Evolutionary conservation across 2,888 invertebrate genomes (phyloP).

Genomic region (Cheiracanthium punctorium): DNA sequence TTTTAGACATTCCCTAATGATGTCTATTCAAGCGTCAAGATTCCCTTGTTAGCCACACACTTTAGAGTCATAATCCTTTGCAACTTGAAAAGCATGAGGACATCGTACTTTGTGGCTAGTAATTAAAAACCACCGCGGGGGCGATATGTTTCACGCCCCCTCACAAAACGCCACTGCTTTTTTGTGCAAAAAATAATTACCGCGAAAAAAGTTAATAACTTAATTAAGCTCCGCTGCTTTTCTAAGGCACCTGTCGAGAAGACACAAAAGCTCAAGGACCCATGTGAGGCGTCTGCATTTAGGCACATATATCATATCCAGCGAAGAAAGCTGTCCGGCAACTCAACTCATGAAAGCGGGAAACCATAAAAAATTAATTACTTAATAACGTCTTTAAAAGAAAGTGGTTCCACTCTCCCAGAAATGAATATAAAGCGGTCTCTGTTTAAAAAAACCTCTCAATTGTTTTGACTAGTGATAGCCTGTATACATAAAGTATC

Average conservation of each 20-base stretch:
- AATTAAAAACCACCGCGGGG: no score
- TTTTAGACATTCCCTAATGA: no score
- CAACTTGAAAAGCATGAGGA: no score
- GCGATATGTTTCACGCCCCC: no score
- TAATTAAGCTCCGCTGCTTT: not conserved
- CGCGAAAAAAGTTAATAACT: not conserved
- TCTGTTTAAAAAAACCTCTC: constrained; percentile 29
- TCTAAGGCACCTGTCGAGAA: not conserved
- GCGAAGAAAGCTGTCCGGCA: not conserved
- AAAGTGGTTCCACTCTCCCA: not conserved
- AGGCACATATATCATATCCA: not conserved
- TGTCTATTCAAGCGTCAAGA: no score
- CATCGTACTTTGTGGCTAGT: no score
- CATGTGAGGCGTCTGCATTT: not conserved
- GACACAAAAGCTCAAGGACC: not conserved
- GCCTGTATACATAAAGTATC: constrained; percentile 43
- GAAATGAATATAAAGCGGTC: constrained; percentile 26
- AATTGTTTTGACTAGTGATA: constrained; percentile 55
- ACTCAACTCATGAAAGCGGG: not conserved
- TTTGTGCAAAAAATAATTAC: not conserved
- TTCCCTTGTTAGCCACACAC: no score
- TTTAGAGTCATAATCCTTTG: no score
- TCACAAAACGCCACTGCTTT: no score
- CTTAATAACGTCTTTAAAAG: constrained; percentile 59
- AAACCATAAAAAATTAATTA: constrained; percentile 55